These are phyloP conservation scores for Antrozous pallidus DNA, from an alignment of 2,797 vertebrate species.

Conservation along the genomic window DNA sequence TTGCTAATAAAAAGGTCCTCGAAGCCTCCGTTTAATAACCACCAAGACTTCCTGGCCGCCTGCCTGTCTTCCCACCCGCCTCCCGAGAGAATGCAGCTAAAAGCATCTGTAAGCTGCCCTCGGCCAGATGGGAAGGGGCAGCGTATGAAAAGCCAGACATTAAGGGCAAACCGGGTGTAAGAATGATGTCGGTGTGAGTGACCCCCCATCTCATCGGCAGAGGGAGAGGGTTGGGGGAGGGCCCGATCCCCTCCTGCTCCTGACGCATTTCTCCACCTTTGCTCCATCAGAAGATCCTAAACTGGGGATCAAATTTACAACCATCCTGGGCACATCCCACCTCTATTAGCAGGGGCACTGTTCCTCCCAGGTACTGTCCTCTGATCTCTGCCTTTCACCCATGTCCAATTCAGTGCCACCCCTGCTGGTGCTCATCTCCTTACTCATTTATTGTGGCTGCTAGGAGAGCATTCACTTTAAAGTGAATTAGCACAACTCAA, in stretches of 20 bases:
- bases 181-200: neutral
- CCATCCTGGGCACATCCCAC: fast-evolving
- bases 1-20: slow-evolving; percentile 66
- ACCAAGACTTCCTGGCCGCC: slow-evolving; percentile 55
- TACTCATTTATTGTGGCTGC: neutral
- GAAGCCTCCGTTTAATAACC: slow-evolving; percentile 60
- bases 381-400: neutral
- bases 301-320: too few species aligned
- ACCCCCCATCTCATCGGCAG: neutral
- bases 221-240: neutral
- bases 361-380: neutral
- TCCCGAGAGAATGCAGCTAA: slow-evolving; percentile 47
- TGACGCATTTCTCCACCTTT: neutral
- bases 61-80: slow-evolving; percentile 66
- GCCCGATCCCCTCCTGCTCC: fast-evolving
- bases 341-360: neutral
- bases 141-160: neutral
- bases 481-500: neutral
- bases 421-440: neutral
- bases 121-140: neutral
- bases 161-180: neutral
- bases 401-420: neutral
- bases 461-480: neutral
- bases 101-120: slow-evolving; percentile 39
- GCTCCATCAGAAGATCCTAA: neutral